Conservation (phyloP, 2,888 invertebrate genomes). For the Euphydryas editha region DNA sequence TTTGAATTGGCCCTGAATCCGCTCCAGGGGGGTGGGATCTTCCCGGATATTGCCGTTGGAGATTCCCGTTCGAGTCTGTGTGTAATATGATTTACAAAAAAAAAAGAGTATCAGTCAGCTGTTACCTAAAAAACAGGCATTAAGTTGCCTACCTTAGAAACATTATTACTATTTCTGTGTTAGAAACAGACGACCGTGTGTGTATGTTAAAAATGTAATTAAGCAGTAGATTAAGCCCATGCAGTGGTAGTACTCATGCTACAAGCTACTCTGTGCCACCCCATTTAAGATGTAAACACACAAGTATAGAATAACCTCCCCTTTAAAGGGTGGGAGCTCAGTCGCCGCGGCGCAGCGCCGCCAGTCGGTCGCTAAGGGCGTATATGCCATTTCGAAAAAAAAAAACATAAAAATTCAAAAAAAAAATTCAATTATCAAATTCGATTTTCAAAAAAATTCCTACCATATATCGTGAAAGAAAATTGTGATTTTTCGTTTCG, state of each 20-base stretch:
- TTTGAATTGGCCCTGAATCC: too few species aligned
- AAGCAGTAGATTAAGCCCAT: neutral
- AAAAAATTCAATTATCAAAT: neutral
- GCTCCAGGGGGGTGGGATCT: too few species aligned
- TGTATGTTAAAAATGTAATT: neutral
- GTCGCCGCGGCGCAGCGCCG: conserved; percentile 73
- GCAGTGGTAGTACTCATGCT: neutral
- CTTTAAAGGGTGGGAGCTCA: conserved; percentile 59
- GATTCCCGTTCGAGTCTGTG: too few species aligned
- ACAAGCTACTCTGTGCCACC: conserved; percentile 57
- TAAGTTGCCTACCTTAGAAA: too few species aligned
- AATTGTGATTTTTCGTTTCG: neutral
- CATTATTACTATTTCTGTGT: too few species aligned
- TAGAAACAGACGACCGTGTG: too few species aligned
- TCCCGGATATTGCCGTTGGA: too few species aligned
- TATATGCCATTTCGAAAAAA: conserved; percentile 45
- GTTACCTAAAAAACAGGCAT: too few species aligned
- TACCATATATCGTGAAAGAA: neutral
- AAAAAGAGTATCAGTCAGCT: too few species aligned
- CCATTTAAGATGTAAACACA: conserved; percentile 81
- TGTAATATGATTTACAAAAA: too few species aligned
- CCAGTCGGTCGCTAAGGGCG: conserved; percentile 57
- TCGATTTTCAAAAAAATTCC: neutral
- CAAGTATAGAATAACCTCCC: conserved; percentile 66
- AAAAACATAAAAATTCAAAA: conserved; percentile 33